phyloP scores from a whole-genome alignment of 2,888 invertebrate genomes.

The Oligia fasciuncula region DNA sequence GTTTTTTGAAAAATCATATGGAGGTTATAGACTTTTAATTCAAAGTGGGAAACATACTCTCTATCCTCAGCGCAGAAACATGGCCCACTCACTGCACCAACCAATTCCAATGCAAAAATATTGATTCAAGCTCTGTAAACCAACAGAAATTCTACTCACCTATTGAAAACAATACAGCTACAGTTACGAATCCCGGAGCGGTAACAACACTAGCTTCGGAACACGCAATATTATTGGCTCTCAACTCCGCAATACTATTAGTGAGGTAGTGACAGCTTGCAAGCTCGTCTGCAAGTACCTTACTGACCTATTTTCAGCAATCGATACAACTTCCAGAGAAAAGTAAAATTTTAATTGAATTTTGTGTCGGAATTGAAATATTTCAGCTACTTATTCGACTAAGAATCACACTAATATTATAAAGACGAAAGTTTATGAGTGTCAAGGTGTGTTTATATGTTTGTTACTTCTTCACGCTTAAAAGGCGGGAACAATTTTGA shows the following conservation, averaged over 20 bases:
- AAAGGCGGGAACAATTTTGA: no score
- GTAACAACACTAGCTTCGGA: slow-evolving; percentile 14
- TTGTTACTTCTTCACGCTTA: no score
- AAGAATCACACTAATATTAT: neutral
- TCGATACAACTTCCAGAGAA: slow-evolving; percentile 42
- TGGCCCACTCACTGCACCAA: neutral
- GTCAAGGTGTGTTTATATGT: no score
- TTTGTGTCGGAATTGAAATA: slow-evolving; percentile 30
- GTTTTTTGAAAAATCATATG: no score
- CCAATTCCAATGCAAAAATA: neutral
- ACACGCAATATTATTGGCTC: slow-evolving; percentile 45
- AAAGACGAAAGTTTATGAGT: no score
- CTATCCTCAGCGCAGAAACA: neutral
- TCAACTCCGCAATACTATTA: slow-evolving; percentile 38
- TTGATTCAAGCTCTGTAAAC: neutral
- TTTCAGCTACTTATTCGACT: slow-evolving; percentile 19
- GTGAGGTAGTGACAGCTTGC: slow-evolving; percentile 54
- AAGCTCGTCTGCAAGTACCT: slow-evolving; percentile 28
- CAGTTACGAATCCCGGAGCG: slow-evolving; percentile 23
- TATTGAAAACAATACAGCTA: slow-evolving; percentile 27
- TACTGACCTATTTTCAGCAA: slow-evolving; percentile 48
- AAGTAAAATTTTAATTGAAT: slow-evolving; percentile 57
- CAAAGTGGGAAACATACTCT: neutral
- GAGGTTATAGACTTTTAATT: neutral
- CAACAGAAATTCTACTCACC: slow-evolving; percentile 10